Percentiles rank a stretch among this genome's conserved stretches.
Evolutionary conservation across 2,888 invertebrate genomes (phyloP).

Genomic region (Meandrusa payeni): DNA sequence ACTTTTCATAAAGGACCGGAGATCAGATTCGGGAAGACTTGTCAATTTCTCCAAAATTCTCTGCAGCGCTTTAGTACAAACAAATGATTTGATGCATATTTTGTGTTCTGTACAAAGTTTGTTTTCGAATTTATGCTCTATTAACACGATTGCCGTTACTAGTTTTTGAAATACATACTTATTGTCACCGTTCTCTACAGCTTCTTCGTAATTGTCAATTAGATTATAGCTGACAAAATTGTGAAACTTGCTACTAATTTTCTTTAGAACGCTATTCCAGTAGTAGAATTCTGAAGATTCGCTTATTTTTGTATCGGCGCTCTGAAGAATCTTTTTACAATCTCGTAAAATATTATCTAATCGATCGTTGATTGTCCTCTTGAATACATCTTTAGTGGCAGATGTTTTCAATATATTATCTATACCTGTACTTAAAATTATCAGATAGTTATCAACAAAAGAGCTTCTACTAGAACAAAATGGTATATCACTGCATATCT

Average conservation of each 20-base stretch:
- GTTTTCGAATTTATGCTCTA: slow-evolving; percentile 47
- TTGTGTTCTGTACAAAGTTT: slow-evolving; percentile 46
- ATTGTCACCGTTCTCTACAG: slow-evolving; percentile 31
- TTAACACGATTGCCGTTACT: slow-evolving; percentile 39
- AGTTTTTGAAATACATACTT: slow-evolving; percentile 37
- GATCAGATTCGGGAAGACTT: slow-evolving; percentile 36
- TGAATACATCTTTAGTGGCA: slow-evolving; percentile 25
- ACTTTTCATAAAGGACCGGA: slow-evolving; percentile 38
- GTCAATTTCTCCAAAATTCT: slow-evolving; percentile 39
- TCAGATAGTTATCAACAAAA: slow-evolving; percentile 51
- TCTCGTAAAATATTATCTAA: slow-evolving; percentile 38
- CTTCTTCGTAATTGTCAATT: slow-evolving; percentile 35
- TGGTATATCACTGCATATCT: slow-evolving; percentile 44
- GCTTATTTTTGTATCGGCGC: slow-evolving; percentile 34
- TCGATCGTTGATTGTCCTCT: slow-evolving; percentile 36
- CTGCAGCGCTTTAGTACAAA: slow-evolving; percentile 45
- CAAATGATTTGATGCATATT: slow-evolving; percentile 44
- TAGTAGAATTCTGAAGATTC: slow-evolving; percentile 36
- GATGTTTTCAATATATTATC: slow-evolving; percentile 39
- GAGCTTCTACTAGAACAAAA: slow-evolving; percentile 43
- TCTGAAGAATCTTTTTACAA: slow-evolving; percentile 41
- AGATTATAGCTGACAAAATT: slow-evolving; percentile 38
- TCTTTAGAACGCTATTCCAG: slow-evolving; percentile 53
- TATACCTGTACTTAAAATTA: slow-evolving; percentile 40
- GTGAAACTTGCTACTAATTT: slow-evolving; percentile 50